phyloP scores from a whole-genome alignment of 2,797 vertebrate species.

The Lates japonicus region DNA sequence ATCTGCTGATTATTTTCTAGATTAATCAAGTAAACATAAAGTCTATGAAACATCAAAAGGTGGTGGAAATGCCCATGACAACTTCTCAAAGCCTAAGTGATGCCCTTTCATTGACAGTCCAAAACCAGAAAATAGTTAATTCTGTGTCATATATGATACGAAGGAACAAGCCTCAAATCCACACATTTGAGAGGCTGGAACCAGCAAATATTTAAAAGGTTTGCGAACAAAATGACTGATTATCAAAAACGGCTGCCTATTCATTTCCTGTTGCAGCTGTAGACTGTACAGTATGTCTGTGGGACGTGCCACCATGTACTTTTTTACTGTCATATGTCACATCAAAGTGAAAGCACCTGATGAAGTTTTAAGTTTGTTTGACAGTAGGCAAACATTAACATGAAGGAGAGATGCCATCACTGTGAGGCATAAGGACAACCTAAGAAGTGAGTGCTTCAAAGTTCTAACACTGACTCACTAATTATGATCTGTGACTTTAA shows the following conservation, averaged over 20 bases:
- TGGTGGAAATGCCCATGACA: background rate
- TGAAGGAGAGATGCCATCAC: no score
- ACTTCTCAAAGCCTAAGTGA: no score
- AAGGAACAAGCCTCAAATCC: background rate
- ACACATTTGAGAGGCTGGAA: background rate
- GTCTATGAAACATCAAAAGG: background rate
- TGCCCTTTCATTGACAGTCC: background rate
- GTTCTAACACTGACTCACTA: background rate
- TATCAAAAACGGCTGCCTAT: no score
- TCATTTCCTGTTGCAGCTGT: no score
- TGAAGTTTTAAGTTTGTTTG: no score
- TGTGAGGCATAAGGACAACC: background rate
- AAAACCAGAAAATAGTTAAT: background rate
- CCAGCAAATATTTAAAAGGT: no score
- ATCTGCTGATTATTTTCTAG: background rate
- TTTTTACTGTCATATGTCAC: background rate
- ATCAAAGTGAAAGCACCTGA: no score
- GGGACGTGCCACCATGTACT: background rate
- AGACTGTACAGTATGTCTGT: background rate
- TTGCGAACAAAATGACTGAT: no score
- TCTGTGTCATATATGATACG: background rate
- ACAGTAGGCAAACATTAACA: no score
- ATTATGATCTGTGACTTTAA: conserved; percentile 7
- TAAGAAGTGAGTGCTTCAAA: conserved; percentile 13
- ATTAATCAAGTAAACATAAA: background rate